phyloP scores from a whole-genome alignment of 2,797 vertebrate species.

The Cyprinella venusta region DNA sequence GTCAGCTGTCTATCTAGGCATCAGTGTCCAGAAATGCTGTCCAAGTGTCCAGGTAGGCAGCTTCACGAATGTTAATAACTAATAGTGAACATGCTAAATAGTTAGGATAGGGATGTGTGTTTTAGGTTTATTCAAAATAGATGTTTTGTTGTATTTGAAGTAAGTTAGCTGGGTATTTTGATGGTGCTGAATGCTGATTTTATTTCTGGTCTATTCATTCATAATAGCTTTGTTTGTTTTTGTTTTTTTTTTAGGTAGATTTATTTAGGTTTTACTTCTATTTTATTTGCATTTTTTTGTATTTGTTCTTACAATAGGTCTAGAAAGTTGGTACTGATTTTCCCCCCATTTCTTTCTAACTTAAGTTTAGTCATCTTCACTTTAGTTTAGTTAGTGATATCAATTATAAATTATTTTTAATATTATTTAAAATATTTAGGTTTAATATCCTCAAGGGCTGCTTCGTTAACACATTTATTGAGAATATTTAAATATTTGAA shows the following conservation, averaged over 20 bases:
- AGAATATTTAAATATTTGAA: background rate
- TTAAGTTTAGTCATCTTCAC: background rate
- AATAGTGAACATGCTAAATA: background rate
- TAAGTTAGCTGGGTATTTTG: background rate
- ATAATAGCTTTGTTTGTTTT: too few relatives aligned
- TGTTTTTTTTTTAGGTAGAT: background rate
- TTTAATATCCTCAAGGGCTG: background rate
- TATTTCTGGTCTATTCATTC: background rate
- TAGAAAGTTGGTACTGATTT: background rate
- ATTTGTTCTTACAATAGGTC: background rate
- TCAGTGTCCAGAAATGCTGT: background rate
- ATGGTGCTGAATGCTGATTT: too few relatives aligned
- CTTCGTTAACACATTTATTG: background rate
- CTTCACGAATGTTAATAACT: background rate
- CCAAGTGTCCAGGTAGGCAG: background rate
- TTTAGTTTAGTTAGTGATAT: background rate
- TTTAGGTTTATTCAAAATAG: background rate
- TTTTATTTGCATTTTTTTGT: background rate
- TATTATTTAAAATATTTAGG: too few relatives aligned
- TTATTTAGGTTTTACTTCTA: background rate
- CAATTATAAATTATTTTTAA: background rate
- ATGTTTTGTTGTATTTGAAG: background rate
- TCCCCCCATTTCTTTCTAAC: background rate
- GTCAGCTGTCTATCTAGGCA: background rate
- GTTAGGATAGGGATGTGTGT: too few relatives aligned